Evolutionary conservation across 2,888 invertebrate species (phyloP), one percentile per base, ranked within the genome.

Genomic region (Epinotia nisella): DNA sequence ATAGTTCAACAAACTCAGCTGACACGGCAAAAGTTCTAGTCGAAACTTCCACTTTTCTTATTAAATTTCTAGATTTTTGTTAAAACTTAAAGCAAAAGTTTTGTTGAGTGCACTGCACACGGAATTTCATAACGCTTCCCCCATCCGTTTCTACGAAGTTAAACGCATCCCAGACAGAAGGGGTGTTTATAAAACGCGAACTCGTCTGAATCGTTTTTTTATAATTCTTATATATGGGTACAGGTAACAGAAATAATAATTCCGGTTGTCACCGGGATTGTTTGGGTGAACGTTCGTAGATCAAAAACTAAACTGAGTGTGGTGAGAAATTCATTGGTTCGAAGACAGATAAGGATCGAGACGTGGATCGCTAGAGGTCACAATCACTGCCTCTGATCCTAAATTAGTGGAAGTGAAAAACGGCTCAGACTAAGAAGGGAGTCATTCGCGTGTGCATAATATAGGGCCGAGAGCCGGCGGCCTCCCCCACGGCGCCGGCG

Each of bases 391-490:
- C 69, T 69, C 73, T 45, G 73, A 73, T 69, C 64, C 68, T 73
- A 64, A 69, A 73, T 73, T 58, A 73, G 73, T 73, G 64, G 73
- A 69, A 64, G 73, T 73, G 69, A 73, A 73, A 73, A 73, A 73
- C 73, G 73, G 58, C 73, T 69, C 68, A 64, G 64, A 69, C 73
- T 73, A 65, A 74, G 69, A 75, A 75, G 75, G 75, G 75, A 72
- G 83, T 79, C 83, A 83, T 87, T 87, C 87, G 87, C 87, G 86
- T 86, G 89, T 87, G 87, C 85, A 87, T 87, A 87, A 87, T 86
- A 85, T 86, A 87, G 87, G 86, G 84, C 84, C 87, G 83, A 79
- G 76, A 60, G 76, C 70, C 76, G 77, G 75, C 79, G 81, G 81
- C 81, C 82, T 83, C 85, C 85, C 85, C 84, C 82, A 80, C 85